Conservation (phyloP, 2,888 invertebrate species). For the Sinodicranocentrus sp. region DNA sequence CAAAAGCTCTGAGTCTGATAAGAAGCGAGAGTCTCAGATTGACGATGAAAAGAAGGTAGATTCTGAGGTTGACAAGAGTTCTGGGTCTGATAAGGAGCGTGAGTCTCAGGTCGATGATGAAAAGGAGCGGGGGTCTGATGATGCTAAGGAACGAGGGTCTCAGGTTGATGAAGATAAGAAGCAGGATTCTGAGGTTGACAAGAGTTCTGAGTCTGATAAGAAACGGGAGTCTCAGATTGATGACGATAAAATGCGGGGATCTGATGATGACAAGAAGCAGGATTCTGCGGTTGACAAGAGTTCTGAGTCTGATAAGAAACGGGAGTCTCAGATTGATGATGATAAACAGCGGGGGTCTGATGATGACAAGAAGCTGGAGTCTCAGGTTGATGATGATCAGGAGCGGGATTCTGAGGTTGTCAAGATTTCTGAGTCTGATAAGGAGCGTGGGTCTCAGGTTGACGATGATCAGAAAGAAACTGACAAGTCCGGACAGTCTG, state of each 20-base stretch:
- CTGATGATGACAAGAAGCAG: background rate
- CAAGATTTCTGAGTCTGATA: background rate
- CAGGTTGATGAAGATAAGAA: background rate
- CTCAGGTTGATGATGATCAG: background rate
- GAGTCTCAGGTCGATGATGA: background rate
- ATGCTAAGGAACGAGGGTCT: conserved; percentile 2
- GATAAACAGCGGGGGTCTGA: background rate
- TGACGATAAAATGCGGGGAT: background rate
- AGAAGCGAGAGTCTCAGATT: background rate
- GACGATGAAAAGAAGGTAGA: background rate
- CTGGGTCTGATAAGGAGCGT: conserved; percentile 10
- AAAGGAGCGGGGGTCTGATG: background rate
- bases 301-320: conserved; percentile 28
- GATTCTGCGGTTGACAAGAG: background rate
- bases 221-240: background rate
- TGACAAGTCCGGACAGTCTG: too few relatives aligned
- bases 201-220: background rate
- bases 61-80: conserved; percentile 31
- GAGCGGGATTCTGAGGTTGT: background rate
- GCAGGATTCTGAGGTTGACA: background rate
- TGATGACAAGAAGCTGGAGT: background rate
- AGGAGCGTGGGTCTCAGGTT: background rate
- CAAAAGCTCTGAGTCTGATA: background rate
- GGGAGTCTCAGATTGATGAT: background rate
- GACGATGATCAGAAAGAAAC: background rate